Percentiles rank a stretch among this genome's conserved stretches.
Evolutionary conservation across 53 echinoderm and acorn worm genomes (phyloP).

Genomic region (Apostichopus leukothele): DNA sequence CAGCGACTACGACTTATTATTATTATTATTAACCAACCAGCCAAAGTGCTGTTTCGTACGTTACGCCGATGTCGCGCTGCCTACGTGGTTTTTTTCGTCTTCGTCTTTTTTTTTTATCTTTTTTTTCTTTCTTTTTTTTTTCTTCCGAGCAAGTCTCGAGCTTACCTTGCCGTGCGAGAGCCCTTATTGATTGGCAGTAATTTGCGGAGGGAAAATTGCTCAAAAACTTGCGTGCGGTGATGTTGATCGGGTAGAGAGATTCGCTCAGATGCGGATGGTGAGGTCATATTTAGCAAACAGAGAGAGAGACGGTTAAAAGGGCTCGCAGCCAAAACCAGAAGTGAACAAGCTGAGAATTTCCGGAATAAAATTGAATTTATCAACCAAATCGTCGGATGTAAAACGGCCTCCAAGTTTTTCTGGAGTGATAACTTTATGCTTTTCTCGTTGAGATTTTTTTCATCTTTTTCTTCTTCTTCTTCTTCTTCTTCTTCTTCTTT

Average conservation of each 20-base stretch:
- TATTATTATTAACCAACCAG: background rate
- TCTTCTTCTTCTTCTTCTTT: too few species aligned
- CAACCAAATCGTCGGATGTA: background rate
- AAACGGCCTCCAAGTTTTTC: background rate
- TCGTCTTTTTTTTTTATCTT: too few species aligned
- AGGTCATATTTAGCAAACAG: conserved; percentile 10
- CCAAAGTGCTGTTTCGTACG: background rate
- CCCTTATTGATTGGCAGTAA: conserved; percentile 39
- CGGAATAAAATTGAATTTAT: background rate
- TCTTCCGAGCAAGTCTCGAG: too few species aligned
- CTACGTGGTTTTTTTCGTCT: too few species aligned
- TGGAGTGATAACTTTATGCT: background rate
- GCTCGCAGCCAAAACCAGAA: background rate
- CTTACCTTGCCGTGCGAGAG: conserved; percentile 28
- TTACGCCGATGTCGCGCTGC: background rate
- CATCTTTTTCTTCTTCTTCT: too few species aligned
- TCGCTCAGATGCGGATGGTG: background rate
- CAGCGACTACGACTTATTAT: background rate
- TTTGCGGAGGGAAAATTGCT: conserved; percentile 30
- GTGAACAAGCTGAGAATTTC: conserved; percentile 3
- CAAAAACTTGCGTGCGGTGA: conserved; percentile 33
- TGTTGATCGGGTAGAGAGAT: conserved; percentile 2
- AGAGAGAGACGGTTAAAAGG: background rate
- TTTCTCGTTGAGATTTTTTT: background rate
- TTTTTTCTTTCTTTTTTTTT: too few species aligned